Evolutionary conservation across 2,888 invertebrate species (phyloP).

Genomic region (Melanostoma mellinum): DNA sequence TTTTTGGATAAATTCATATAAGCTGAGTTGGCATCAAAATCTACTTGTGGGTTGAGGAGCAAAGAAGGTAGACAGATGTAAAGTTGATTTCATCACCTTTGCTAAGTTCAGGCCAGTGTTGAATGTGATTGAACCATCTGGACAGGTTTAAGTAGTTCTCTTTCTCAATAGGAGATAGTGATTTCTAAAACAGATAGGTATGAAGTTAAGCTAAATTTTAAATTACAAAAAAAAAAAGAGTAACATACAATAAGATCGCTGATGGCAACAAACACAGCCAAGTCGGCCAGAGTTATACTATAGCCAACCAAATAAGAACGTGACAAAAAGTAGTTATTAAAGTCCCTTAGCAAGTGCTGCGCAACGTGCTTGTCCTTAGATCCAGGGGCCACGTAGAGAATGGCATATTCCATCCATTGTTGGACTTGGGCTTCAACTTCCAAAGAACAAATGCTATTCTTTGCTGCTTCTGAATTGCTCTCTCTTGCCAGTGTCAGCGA

Average conservation of each 20-base stretch:
- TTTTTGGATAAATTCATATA: neutral
- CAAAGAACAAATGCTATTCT: slow-evolving; percentile 77
- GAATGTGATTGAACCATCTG: slow-evolving; percentile 90
- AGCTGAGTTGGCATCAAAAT: neutral
- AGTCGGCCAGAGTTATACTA: slow-evolving; percentile 86
- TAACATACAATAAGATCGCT: slow-evolving; percentile 86
- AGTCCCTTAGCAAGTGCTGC: slow-evolving; percentile 81
- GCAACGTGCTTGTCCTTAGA: slow-evolving; percentile 79
- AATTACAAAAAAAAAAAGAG: slow-evolving; percentile 63
- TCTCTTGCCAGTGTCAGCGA: no score
- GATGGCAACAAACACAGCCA: slow-evolving; percentile 87
- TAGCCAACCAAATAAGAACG: slow-evolving; percentile 85
- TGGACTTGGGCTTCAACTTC: slow-evolving; percentile 83
- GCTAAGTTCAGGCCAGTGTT: slow-evolving; percentile 86
- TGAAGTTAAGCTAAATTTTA: slow-evolving; percentile 25
- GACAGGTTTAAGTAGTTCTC: slow-evolving; percentile 88
- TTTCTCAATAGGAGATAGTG: slow-evolving; percentile 85
- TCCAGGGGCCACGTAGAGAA: slow-evolving; percentile 80
- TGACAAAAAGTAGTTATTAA: slow-evolving; percentile 83
- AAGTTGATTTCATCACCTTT: slow-evolving; percentile 80
- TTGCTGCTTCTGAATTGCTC: slow-evolving; percentile 79
- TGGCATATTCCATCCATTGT: slow-evolving; percentile 88
- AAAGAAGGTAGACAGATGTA: slow-evolving; percentile 80
- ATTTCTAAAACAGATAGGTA: slow-evolving; percentile 82
- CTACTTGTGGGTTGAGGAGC: slow-evolving; percentile 81